phyloP scores from a whole-genome alignment of 2,888 invertebrate genomes.

The Gastrophysa polygoni region DNA sequence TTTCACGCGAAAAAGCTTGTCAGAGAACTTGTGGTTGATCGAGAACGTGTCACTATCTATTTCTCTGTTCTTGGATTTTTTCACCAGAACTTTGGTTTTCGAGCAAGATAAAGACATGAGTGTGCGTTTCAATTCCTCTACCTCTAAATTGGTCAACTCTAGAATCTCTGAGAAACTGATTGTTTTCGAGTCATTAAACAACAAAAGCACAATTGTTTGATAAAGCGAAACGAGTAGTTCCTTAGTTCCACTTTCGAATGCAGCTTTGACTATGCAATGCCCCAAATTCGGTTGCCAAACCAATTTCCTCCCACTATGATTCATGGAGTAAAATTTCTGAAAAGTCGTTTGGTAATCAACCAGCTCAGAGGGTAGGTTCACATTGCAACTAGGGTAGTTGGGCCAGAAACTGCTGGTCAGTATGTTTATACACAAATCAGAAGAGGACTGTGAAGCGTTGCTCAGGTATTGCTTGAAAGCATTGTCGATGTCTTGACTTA shows the following conservation, averaged over 20 bases:
- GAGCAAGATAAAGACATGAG: slow-evolving; percentile 95
- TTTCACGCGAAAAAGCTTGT: slow-evolving; percentile 95
- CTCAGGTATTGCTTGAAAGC: slow-evolving; percentile 79
- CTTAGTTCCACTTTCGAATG: slow-evolving; percentile 85
- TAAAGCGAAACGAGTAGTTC: slow-evolving; percentile 95
- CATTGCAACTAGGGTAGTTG: slow-evolving; percentile 87
- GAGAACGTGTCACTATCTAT: slow-evolving; percentile 79
- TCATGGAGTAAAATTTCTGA: slow-evolving; percentile 92
- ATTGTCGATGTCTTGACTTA: slow-evolving; percentile 92
- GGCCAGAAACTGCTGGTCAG: slow-evolving; percentile 99
- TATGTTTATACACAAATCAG: slow-evolving; percentile 89
- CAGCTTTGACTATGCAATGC: slow-evolving; percentile 88
- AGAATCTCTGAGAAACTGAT: slow-evolving; percentile 85
- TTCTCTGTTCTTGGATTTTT: slow-evolving; percentile 85
- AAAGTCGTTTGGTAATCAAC: slow-evolving; percentile 91
- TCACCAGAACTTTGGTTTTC: slow-evolving; percentile 84
- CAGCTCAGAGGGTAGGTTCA: slow-evolving; percentile 85
- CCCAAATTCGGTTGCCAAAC: slow-evolving; percentile 98
- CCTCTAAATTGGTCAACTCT: slow-evolving; percentile 88
- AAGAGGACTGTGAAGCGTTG: slow-evolving; percentile 43
- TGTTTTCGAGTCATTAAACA: slow-evolving; percentile 87
- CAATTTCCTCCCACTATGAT: slow-evolving; percentile 94
- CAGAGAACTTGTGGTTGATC: slow-evolving; percentile 85
- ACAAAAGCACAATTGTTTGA: slow-evolving; percentile 89
- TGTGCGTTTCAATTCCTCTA: slow-evolving; percentile 87